Percentiles rank a stretch among this genome's conserved stretches.
phyloP scores from a whole-genome alignment of 2,888 invertebrate species.

The Orthonychiurus folsomi region DNA sequence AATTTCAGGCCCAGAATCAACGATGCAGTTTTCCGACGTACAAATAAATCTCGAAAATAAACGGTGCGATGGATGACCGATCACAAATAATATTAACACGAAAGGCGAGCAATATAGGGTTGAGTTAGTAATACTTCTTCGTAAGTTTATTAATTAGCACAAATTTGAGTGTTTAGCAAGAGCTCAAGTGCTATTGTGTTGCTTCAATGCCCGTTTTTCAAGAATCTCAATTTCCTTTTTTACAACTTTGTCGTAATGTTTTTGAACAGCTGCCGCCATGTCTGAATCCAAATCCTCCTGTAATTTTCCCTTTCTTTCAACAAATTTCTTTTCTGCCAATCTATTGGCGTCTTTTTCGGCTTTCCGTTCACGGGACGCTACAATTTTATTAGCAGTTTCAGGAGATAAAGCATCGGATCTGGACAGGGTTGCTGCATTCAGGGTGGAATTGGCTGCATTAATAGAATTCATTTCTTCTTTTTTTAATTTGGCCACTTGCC shows the following conservation, averaged over 20 bases:
- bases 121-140: no score
- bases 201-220: constrained; percentile 2
- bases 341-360: constrained; percentile 28
- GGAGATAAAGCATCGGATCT: constrained; percentile 22
- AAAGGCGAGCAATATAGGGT: no score
- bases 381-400: constrained; percentile 27
- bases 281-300: neutral
- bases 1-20: no score
- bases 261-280: neutral
- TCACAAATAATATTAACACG: no score
- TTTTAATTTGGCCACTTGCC: constrained; percentile 18
- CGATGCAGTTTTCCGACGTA: no score
- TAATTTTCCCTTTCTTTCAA: neutral
- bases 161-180: no score
- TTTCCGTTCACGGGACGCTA: constrained; percentile 25
- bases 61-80: no score
- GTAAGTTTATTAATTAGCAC: no score
- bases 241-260: neutral
- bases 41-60: no score
- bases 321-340: constrained; percentile 24
- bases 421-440: constrained; percentile 23
- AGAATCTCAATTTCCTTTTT: neutral
- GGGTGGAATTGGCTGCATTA: constrained; percentile 20
- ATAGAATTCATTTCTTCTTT: constrained; percentile 22
- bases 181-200: no score